Percentiles rank a stretch among this genome's conserved stretches.
phyloP scores from a whole-genome alignment of 64 coral and sea anemone species.

The Dendronephthya gigantea region DNA sequence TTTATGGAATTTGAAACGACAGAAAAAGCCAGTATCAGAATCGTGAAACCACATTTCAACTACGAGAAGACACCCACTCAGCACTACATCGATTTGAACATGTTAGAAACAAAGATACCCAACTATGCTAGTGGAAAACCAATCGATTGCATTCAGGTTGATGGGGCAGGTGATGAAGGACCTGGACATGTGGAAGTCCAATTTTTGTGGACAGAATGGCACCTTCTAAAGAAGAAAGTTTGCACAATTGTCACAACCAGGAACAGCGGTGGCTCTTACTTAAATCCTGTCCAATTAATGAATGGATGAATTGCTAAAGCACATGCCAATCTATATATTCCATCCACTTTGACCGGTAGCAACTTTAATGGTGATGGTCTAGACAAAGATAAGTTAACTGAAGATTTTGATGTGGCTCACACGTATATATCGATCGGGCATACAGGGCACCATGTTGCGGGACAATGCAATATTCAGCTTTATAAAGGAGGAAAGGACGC shows the following conservation, averaged over 20 bases:
- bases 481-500: conserved; percentile 28
- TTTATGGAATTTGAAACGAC: not conserved
- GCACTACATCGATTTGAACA: conserved; percentile 11
- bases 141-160: conserved; percentile 33
- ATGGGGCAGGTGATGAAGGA: conserved; percentile 28
- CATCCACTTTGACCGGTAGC: conserved; percentile 6
- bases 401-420: not conserved
- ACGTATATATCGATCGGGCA: not conserved
- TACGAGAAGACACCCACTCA: conserved; percentile 29
- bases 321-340: conserved; percentile 18
- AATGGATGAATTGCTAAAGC: conserved; percentile 7
- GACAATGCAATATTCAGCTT: conserved; percentile 23
- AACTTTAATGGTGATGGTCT: not conserved
- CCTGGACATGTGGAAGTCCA: conserved; percentile 34
- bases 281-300: conserved; percentile 24
- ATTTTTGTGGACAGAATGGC: conserved; percentile 30
- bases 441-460: conserved; percentile 27
- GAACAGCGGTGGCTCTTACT: not conserved
- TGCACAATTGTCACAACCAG: conserved; percentile 25
- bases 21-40: not conserved
- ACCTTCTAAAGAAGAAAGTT: conserved; percentile 19
- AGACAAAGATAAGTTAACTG: not conserved
- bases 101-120: conserved; percentile 11
- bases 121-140: not conserved
- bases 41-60: conserved; percentile 20